Evolutionary conservation across 1,140 invertebrate species (phyloP), one percentile per base, ranked within the genome.

Genomic region (Apis dorsata): DNA sequence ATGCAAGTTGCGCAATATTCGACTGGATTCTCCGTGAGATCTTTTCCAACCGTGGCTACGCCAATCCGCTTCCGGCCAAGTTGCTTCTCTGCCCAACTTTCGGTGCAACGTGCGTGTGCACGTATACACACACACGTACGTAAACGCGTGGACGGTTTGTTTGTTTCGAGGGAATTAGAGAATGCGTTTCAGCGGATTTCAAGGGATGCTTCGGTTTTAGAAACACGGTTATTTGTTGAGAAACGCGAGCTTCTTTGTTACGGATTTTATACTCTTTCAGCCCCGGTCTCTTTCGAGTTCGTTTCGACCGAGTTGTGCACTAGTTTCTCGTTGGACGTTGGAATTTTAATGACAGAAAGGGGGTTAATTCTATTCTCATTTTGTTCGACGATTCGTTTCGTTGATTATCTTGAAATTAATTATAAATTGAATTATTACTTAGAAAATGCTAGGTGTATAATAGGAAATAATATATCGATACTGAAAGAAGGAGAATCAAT

Each of bases 91-190:
- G 19, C 11, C 34, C 0, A 8, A 13, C 10, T 49, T 49, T 9
- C 24, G 15, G 34, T n/a, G 1, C 19, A 1, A 9, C 17, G 51
- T 28, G 11, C 1, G 10, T n/a, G 55, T 15, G 9, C 53, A 53
- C 10, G 15, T 10, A 15, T 12, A 9, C 11, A 4, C 3, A 1
- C 44, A 44, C 34, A 9, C 17, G n/a, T 24, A 24, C 1, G n/a
- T 11, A 13, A 49, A 66, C 66, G 51, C 1, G 57, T 1, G 19
- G 57, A 11, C 2, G 24, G 21, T 62, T n/a, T n/a, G 28, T 74
- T 74, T 74, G 57, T 49, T 57, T 11, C 72, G 21, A n/a, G 57
- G 13, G 21, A 60, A 74, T 74, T 74, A 60, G 21, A 11, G 44
- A 9, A 55, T 72, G 17, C 28, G 55, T 34, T 73, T 60, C 68